phyloP scores from a whole-genome alignment of 1,140 invertebrate species.

The Leguminivora glycinivorella region DNA sequence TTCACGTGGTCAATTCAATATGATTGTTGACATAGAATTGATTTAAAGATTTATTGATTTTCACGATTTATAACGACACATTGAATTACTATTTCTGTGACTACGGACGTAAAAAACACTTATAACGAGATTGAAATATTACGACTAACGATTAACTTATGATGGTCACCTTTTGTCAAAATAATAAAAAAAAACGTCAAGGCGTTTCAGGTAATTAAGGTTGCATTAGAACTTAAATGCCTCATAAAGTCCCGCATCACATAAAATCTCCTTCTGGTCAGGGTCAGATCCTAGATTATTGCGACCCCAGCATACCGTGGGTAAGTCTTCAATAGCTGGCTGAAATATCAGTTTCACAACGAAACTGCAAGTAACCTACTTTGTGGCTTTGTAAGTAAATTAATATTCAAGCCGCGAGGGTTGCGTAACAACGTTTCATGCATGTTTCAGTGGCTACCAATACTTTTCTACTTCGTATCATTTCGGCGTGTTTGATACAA shows the following conservation, averaged over 20 bases:
- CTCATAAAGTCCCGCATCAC: neutral
- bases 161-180: no score
- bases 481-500: neutral
- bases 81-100: no score
- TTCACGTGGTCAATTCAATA: no score
- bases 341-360: conserved; percentile 19
- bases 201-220: neutral
- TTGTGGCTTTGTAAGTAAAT: conserved; percentile 19
- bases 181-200: no score
- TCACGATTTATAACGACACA: no score
- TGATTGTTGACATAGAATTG: no score
- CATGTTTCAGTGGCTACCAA: conserved; percentile 12
- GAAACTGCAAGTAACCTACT: conserved; percentile 20
- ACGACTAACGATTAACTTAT: no score
- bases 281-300: neutral
- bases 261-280: neutral
- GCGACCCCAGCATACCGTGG: neutral
- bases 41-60: no score
- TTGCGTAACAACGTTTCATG: conserved; percentile 6
- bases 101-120: no score
- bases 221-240: neutral
- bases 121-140: no score
- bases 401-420: conserved; percentile 10
- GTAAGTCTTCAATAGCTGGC: neutral
- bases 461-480: neutral